Evolutionary conservation across 1,140 invertebrate genomes (phyloP).

Genomic region (Palaemon carinicauda): DNA sequence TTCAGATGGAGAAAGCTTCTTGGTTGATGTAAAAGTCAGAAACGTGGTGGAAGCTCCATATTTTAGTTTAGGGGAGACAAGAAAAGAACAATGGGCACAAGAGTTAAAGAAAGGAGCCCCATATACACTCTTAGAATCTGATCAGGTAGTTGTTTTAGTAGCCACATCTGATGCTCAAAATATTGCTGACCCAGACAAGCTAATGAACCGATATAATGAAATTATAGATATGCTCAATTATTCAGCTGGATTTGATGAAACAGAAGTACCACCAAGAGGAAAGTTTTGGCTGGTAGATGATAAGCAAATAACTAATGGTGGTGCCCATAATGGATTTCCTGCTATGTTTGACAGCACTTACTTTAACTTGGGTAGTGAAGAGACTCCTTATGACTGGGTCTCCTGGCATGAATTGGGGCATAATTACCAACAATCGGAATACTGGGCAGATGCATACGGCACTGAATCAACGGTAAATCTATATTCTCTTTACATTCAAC

Average conservation of each 20-base stretch:
- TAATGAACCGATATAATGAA: not conserved
- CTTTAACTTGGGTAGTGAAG: not conserved
- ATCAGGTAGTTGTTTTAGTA: not conserved
- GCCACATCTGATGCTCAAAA: not conserved
- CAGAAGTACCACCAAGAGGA: slow-evolving; percentile 11
- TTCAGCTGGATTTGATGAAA: not conserved
- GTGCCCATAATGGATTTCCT: slow-evolving; percentile 20
- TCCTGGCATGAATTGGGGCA: slow-evolving; percentile 24
- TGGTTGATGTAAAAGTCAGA: not conserved
- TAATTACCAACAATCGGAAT: slow-evolving; percentile 1
- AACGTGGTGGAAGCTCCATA: slow-evolving; percentile 12
- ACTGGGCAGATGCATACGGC: slow-evolving; percentile 24
- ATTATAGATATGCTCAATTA: not conserved
- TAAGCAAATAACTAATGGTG: slow-evolving; percentile 2
- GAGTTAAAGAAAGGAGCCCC: not conserved
- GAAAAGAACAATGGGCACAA: not conserved
- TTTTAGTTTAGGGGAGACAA: not conserved
- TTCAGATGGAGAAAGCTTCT: slow-evolving; percentile 4
- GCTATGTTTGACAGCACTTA: slow-evolving; percentile 3
- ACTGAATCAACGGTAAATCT: slow-evolving; percentile 26
- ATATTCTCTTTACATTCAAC: slow-evolving; percentile 20
- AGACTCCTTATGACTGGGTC: slow-evolving; percentile 14
- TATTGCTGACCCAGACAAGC: not conserved
- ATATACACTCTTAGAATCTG: not conserved
- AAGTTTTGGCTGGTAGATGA: slow-evolving; percentile 30